Evolutionary conservation across 2,797 vertebrate species (phyloP).

Genomic region (Natrix natrix): DNA sequence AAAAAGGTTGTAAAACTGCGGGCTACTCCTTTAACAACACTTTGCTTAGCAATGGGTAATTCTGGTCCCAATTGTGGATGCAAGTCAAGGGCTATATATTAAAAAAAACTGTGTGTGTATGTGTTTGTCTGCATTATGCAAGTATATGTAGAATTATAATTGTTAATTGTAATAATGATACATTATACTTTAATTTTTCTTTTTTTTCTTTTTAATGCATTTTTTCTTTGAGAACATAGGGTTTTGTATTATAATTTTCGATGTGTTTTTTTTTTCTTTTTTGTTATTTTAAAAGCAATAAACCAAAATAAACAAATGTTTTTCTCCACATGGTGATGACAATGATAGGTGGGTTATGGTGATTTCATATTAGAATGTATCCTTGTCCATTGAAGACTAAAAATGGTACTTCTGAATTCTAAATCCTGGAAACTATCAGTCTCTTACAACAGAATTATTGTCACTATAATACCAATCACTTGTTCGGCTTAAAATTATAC

Average conservation of each 20-base stretch:
- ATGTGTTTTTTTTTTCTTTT: background rate
- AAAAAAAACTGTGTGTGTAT: background rate
- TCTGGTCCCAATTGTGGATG: background rate
- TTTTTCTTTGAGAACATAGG: background rate
- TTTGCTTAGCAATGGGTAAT: background rate
- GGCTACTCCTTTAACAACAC: background rate
- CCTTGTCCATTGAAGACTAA: background rate
- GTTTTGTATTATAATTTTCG: background rate
- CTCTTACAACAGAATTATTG: constrained; percentile 33
- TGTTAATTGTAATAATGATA: background rate
- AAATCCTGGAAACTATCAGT: constrained; percentile 13
- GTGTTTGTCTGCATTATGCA: background rate
- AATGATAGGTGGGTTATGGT: background rate
- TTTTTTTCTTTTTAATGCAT: background rate
- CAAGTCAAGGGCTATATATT: background rate
- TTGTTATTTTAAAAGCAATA: background rate
- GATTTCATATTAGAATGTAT: background rate
- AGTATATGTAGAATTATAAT: background rate
- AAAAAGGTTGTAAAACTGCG: too few relatives aligned
- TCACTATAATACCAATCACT: constrained; percentile 37
- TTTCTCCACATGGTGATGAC: background rate
- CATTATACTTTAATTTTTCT: background rate
- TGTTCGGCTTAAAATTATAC: constrained; percentile 39
- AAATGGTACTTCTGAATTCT: constrained; percentile 28
- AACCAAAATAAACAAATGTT: background rate